Evolutionary conservation across 1,140 invertebrate species (phyloP), one percentile per base, ranked within the genome.

Genomic region (Harlomillsia oculata): DNA sequence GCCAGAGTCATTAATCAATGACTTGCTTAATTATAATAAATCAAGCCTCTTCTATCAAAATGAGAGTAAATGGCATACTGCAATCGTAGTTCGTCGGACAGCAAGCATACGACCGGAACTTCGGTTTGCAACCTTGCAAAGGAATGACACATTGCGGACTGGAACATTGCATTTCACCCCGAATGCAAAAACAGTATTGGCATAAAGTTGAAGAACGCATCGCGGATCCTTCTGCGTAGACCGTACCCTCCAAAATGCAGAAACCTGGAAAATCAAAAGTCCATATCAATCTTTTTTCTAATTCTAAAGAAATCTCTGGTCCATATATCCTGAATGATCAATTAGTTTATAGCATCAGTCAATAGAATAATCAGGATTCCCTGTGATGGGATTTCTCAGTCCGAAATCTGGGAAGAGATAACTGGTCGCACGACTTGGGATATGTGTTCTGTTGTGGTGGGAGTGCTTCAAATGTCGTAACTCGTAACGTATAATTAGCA

Each of bases 101-200:
- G 69, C 88, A 92, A 5, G 83, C 81, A 48, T 83, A 81, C 14
- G 80, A 75, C 1, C 80, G 74, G 65, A 84, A 87, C 20, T 72
- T 68, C 0, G 80, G 78, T 28, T 72, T 76, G 67, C 89, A 92
- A 21, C 84, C 87, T 5, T 80, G 77, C 8, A 88, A 74, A 0
- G 83, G 77, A n/a, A 88, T 73, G 55, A 89, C 72, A 71, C 89
- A 92, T 67, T 82, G 80, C 0, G 88, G 89, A 60, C 80, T 77
- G 23, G 90, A 81, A 69, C 89, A 92, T 62, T 79, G 81, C 65
- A 86, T 78, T 46, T 76, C 73, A 5, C 86, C 87, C 61, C 74
- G 74, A 53, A 89, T 83, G 67, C 89, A 92, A 72, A 87, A 92
- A 71, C 89, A 92, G 68, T 89, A 87, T 71, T 89, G 83, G 72